Evolutionary conservation across 2,797 vertebrate genomes (phyloP).

Genomic region (Cyclura pinguis): DNA sequence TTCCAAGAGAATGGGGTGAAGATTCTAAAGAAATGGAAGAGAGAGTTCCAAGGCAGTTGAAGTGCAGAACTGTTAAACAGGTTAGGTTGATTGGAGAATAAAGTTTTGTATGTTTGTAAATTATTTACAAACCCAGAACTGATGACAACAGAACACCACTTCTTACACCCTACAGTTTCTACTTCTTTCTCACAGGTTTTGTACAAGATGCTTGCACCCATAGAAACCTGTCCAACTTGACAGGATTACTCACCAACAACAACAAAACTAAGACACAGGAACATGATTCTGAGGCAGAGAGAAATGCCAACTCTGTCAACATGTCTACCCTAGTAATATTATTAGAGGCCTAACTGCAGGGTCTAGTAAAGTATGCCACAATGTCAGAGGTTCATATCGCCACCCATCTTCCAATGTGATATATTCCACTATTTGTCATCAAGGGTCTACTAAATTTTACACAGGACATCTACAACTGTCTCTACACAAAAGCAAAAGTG

Average conservation of each 20-base stretch:
- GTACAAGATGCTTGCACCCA: background rate
- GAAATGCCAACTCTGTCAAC: background rate
- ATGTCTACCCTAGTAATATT: background rate
- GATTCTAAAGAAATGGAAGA: too few relatives aligned
- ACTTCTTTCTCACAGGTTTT: background rate
- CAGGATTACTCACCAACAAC: background rate
- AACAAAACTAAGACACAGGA: background rate
- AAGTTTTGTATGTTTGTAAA: too few relatives aligned
- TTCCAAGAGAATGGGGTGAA: too few relatives aligned
- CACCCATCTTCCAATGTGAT: background rate
- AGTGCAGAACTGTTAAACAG: too few relatives aligned
- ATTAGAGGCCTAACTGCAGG: background rate
- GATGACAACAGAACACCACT: background rate
- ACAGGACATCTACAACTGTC: background rate
- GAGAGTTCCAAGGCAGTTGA: too few relatives aligned
- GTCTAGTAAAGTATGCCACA: background rate
- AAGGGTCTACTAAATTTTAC: background rate
- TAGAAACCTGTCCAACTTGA: background rate
- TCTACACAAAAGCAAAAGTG: too few relatives aligned
- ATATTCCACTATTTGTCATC: background rate
- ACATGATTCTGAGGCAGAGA: background rate
- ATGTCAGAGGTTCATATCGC: background rate
- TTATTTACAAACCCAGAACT: background rate
- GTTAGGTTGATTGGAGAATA: too few relatives aligned
- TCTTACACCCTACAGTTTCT: background rate